phyloP scores from a whole-genome alignment of 2,888 invertebrate species.

The Desoria tigrina region DNA sequence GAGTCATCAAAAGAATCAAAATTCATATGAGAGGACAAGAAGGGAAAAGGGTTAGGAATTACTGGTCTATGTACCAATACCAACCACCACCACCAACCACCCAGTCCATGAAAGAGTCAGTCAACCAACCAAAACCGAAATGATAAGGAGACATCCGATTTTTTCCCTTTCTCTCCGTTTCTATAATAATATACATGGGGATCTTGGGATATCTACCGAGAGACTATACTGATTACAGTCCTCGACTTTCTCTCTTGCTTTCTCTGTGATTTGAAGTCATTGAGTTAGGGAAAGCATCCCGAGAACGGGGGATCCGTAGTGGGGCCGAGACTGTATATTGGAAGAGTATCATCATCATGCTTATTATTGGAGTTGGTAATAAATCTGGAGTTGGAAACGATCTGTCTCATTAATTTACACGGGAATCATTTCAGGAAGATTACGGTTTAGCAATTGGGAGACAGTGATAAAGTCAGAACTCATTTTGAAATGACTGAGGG shows the following conservation, averaged over 20 bases:
- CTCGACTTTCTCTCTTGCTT: too few species aligned
- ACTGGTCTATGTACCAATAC: not conserved
- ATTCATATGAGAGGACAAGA: constrained; percentile 43
- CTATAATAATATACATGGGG: not conserved
- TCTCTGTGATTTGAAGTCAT: too few species aligned
- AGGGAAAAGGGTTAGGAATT: constrained; percentile 19
- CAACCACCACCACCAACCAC: not conserved
- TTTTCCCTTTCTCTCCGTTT: constrained; percentile 25
- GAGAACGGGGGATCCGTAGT: too few species aligned
- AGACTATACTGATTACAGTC: not conserved
- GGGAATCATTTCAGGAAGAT: constrained; percentile 45
- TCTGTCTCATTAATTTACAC: constrained; percentile 53
- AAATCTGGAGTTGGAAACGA: constrained; percentile 47
- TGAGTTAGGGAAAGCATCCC: too few species aligned
- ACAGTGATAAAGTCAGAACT: constrained; percentile 45
- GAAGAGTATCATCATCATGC: constrained; percentile 7
- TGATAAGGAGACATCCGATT: constrained; percentile 34
- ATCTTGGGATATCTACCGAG: not conserved
- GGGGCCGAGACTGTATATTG: not conserved
- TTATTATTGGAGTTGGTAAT: constrained; percentile 28
- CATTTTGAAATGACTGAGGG: constrained; percentile 31
- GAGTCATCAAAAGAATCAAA: constrained; percentile 52
- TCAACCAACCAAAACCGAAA: constrained; percentile 18
- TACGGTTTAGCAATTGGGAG: constrained; percentile 34
- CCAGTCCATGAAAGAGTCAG: constrained; percentile 8